Evolutionary conservation across 2,888 invertebrate species (phyloP), one percentile per base, ranked within the genome.

Genomic region (Napeogenes inachia): DNA sequence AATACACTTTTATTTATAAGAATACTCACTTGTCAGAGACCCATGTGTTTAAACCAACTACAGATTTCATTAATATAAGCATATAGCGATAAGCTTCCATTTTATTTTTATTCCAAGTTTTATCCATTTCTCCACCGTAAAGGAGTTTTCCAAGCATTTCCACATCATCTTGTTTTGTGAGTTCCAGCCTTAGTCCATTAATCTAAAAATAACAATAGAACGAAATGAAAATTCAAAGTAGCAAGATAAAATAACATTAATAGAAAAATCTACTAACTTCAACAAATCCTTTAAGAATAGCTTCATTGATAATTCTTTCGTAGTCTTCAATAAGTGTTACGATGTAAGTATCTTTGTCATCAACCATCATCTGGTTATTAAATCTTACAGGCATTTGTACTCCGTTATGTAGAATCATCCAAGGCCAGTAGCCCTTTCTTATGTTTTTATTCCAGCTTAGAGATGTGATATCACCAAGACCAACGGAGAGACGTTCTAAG

Each of bases 271-370:
- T 47, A 61, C 73, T 73, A 75, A 89, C 89, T 72, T 87, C 87
- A 70, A 86, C 71, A 71, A 77, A 91, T 71, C 93, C 93, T 68
- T 85, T 87, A 64, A 92, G 85, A 67, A 93, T 91, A 66, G 92
- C 91, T 67, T 92, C 92, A 60, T 84, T 86, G 64, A 93, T 92
- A 65, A 93, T 91, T 54, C 76, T 84, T 76, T 93, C 92, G 70
- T 87, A 86, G 45, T 78, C 76, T 65, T 87, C 77, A 13, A 82
- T 81, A 8, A 88, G 69, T 3, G 64, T 68, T 13, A 68, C 54
- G n/a, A 69, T 54, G 13, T 79, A 75, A 53, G 79, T 64, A 63
- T 87, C 82, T n/a, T 78, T 68, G 21, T 87, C 82, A 45, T 74
- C 74, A 4, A 78, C 68, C 61, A 87, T 72, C 55, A 78, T 74